phyloP scores from a whole-genome alignment of 2,797 vertebrate genomes.

The Semaprochilodus insignis region DNA sequence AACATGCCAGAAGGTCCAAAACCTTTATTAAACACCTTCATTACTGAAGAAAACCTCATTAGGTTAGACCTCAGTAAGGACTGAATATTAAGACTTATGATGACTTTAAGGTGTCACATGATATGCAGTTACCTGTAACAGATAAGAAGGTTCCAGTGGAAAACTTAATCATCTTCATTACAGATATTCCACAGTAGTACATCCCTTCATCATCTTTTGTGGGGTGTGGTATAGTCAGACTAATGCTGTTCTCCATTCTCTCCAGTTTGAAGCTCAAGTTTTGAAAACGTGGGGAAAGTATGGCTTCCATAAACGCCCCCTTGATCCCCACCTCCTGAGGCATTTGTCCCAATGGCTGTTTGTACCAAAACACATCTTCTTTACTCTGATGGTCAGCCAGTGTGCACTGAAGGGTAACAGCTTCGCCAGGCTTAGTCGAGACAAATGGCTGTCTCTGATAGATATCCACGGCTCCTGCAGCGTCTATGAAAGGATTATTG shows the following conservation, averaged over 20 bases:
- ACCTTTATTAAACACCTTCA: too few species aligned
- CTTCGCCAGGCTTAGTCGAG: neutral
- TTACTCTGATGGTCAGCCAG: neutral
- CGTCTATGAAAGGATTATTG: neutral
- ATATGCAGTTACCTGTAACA: neutral
- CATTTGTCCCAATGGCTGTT: neutral
- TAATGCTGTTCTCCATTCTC: neutral
- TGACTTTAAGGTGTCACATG: too few species aligned
- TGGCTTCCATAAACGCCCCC: too few species aligned
- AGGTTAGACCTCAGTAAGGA: too few species aligned
- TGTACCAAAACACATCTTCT: slow-evolving; percentile 10
- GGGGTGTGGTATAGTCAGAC: neutral
- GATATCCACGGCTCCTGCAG: neutral
- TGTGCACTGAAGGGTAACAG: neutral
- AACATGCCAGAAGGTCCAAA: too few species aligned
- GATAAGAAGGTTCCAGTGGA: slow-evolving; percentile 6
- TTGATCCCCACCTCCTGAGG: neutral
- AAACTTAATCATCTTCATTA: neutral
- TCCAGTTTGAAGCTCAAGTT: neutral
- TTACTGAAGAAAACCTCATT: too few species aligned
- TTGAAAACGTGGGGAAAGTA: neutral
- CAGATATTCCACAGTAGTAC: slow-evolving; percentile 3
- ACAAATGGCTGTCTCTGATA: neutral
- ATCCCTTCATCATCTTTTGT: neutral
- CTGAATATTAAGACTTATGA: too few species aligned